Evolutionary conservation across 37 sponge, comb jelly and placozoan genomes (phyloP), one percentile per base, ranked within the genome.

Genomic region (Cliona cf. orientalis): DNA sequence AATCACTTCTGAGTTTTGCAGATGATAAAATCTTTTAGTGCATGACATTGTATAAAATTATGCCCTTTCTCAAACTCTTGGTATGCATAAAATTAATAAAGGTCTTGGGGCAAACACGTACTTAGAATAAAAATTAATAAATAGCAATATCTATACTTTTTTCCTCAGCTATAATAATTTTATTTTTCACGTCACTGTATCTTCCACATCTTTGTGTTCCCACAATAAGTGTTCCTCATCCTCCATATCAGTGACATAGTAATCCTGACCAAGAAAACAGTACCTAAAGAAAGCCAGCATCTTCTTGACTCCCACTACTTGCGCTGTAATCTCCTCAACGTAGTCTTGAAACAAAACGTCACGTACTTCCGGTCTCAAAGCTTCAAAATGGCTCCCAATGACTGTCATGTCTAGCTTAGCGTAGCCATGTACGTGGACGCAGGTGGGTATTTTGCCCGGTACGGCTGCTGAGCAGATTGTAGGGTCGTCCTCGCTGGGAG

Each of bases 301-400:
- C 80, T 84, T 74, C 36, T 74, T 84, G 19, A 87, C 79, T 9
- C 96, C 96, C 17, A 89, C 91, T 56, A 96, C 94, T 72, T 93
- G 91, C 41, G 91, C 91, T 42, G 91, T 72, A 0, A 96, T 93
- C 86, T 96, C 96, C 75, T 96, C 96, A 35, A 96, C 94, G 73
- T 96, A 96, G 71, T 96, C 88, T 32, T 32, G 11, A 38, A 96
- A 93, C 46, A 96, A 63, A 23, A 96, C 85, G 82, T 96, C 96
- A 46, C 76, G 90, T 61, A 84, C 94, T 21, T 69, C 91, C 1
- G 84, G 85, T 11, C 17, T 35, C 0, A 96, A 91, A 9, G 80
- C 75, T 31, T 74, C 44, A 53, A 96, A 96, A 43, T 96, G 96
- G 31, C 34, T 40, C 12, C 84, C 80, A 0, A 96, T 57, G 28